Evolutionary conservation across 2,113 vertebrate species (phyloP), one percentile per base, ranked within the genome.

Genomic region (Mesitornis unicolor): DNA sequence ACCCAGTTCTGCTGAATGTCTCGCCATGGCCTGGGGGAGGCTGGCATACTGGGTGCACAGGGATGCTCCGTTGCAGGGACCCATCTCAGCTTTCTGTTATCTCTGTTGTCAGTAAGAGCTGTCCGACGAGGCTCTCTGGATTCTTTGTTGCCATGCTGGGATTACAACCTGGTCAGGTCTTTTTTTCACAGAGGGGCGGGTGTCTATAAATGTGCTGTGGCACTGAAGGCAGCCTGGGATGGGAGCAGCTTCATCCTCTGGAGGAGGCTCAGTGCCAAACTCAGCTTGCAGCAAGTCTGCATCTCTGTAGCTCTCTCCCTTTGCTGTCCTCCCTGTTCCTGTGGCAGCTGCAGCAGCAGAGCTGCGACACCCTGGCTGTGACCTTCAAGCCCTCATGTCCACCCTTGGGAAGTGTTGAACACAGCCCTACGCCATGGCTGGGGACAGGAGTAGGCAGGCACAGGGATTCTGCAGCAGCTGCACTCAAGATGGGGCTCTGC

Each of bases 391-490:
- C n/a, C 35, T 19, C 3, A 0, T 56, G 35, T 22, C 40, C 21
- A 5, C 3, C 14, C 48, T 11, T 51, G 38, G 28, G 18, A 45
- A 68, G 36, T 28, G 18, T 56, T 5, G 10, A 53, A 24, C 43
- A 29, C 8, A 45, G 8, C 16, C 17, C 17, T 0, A 3, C 7
- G 5, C 59, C 16, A 36, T 0, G 1, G 31, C 64, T 67, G 28
- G 31, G 48, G 13, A 38, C 0, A 0, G 54, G 33, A 40, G 7
- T 28, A 74, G 50, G 6, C 28, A 40, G 60, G 20, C 7, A 1
- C 47, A 10, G 47, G 53, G 5, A 12, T 86, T n/a, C 45, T 3
- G 2, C 31, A 45, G 56, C 35, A 50, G 28, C 56, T 65, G 33
- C 4, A 1, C 35, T 56, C 70, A 56, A 28, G 12, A 13, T 73